Conservation (phyloP, 2,797 vertebrate species). For the Notamacropus eugenii region DNA sequence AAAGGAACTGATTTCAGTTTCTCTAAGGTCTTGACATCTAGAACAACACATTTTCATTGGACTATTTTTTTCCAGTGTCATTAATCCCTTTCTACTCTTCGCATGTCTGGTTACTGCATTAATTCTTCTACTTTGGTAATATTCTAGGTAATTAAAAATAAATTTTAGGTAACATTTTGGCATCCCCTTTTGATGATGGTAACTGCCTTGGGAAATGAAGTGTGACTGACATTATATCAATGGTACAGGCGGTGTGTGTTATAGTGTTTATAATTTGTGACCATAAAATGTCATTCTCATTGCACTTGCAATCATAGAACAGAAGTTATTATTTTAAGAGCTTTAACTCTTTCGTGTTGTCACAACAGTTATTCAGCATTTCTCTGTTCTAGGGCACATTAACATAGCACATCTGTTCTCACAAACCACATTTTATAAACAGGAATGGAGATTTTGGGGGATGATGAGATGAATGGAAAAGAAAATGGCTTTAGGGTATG, state of each 20-base stretch:
- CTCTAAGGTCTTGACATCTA: neutral
- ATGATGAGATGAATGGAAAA: neutral
- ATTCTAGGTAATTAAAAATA: neutral
- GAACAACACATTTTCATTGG: neutral
- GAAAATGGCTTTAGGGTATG: neutral
- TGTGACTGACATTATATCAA: neutral
- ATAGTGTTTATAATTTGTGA: neutral
- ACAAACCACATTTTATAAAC: neutral
- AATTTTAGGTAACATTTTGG: neutral
- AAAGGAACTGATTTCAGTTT: neutral
- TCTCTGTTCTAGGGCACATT: constrained; percentile 18
- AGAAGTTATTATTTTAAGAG: constrained; percentile 2
- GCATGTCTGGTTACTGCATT: neutral
- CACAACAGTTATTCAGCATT: constrained; percentile 21
- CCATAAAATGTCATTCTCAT: neutral
- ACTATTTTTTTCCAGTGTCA: neutral
- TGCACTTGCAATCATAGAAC: neutral
- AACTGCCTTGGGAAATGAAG: neutral
- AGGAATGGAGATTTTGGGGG: neutral
- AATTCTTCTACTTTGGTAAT: neutral
- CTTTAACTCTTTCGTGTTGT: constrained; percentile 3
- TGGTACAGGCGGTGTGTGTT: neutral
- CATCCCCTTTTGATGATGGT: neutral
- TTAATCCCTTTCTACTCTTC: neutral
- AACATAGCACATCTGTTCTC: constrained; percentile 26